phyloP scores from a whole-genome alignment of 2,797 vertebrate genomes.

The Anguilla anguilla region DNA sequence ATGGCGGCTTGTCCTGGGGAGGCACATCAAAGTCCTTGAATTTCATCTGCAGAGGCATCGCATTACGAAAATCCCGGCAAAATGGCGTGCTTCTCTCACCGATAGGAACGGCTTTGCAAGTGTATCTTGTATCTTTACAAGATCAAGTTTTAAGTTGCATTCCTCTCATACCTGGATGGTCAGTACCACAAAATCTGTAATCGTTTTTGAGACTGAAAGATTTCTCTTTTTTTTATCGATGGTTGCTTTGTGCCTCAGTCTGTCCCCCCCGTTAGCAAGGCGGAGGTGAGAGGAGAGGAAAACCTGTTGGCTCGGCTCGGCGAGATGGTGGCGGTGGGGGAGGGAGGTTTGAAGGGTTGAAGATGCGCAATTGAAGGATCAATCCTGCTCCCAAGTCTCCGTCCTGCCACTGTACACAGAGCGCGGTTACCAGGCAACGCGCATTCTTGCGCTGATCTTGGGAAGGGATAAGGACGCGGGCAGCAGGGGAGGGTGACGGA shows the following conservation, averaged over 20 bases:
- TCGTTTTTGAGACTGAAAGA: background rate
- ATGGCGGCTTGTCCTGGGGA: background rate
- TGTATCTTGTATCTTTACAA: background rate
- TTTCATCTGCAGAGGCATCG: background rate
- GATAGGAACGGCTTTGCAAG: background rate
- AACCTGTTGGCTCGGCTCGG: background rate
- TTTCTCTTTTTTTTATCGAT: background rate
- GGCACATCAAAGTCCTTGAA: background rate
- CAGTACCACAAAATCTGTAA: background rate
- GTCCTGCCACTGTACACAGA: conserved; percentile 37
- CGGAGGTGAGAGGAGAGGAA: background rate
- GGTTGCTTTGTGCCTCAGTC: background rate
- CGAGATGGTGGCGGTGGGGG: background rate
- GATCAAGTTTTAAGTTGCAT: background rate
- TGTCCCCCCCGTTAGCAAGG: background rate
- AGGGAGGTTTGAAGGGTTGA: background rate
- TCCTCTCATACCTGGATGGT: background rate
- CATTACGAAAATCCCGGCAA: background rate
- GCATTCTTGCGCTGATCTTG: conserved; percentile 38
- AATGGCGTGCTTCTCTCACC: background rate
- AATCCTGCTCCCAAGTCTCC: conserved; percentile 18
- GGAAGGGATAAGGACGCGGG: conserved; percentile 16
- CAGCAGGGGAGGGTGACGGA: conserved; percentile 32
- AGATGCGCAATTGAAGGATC: background rate
- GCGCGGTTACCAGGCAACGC: conserved; percentile 62